Evolutionary conservation across 2,888 invertebrate species (phyloP).

Genomic region (Andrena flavipes): DNA sequence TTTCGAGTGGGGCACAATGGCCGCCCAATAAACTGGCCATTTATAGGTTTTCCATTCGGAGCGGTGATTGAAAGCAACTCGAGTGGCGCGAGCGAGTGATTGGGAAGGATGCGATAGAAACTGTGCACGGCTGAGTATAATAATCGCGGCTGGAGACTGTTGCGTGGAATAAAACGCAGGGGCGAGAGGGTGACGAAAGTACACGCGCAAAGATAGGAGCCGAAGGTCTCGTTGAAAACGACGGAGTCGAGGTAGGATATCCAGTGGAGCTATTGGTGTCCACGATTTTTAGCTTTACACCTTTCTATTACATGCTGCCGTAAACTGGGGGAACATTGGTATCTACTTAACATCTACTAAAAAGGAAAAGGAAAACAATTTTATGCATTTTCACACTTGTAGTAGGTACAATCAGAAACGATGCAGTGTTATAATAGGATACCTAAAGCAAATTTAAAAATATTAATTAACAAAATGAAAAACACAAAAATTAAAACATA

Average conservation of each 20-base stretch:
- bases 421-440: no score
- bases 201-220: no score
- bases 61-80: constrained; percentile 33
- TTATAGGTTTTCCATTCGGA: constrained; percentile 49
- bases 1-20: constrained; percentile 8
- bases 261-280: not conserved
- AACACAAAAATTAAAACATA: no score
- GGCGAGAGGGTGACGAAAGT: not conserved
- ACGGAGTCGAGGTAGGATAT: not conserved
- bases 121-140: constrained; percentile 10
- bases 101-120: constrained; percentile 1
- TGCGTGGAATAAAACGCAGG: not conserved
- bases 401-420: no score
- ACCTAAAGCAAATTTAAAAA: no score
- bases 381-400: no score
- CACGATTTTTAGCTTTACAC: constrained; percentile 13
- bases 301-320: no score
- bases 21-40: constrained; percentile 25
- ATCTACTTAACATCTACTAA: no score
- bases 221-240: not conserved
- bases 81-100: constrained; percentile 14
- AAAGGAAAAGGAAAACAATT: no score
- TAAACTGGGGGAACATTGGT: no score
- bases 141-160: constrained; percentile 2
- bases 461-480: no score